Evolutionary conservation across 2,797 vertebrate genomes (phyloP).

Genomic region (Carcharodon carcharias): DNA sequence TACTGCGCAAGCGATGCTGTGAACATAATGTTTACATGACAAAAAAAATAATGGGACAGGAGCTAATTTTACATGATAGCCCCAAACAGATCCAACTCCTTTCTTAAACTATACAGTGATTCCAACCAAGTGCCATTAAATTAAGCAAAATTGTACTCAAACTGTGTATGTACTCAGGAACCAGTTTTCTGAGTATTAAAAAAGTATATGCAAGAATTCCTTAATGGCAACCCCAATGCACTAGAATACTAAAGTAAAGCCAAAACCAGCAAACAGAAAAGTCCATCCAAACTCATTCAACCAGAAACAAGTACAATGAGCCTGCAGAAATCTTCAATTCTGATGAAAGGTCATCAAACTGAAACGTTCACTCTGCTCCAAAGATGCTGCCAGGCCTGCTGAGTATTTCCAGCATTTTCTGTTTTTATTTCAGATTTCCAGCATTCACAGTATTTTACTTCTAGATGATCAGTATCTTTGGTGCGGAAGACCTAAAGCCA

Average conservation of each 20-base stretch:
- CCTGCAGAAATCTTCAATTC: not conserved
- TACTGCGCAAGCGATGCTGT: not conserved
- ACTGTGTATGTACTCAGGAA: not conserved
- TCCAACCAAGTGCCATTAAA: not conserved
- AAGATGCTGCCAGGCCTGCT: not conserved
- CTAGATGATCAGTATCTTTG: not conserved
- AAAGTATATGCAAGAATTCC: not conserved
- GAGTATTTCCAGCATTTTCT: not conserved
- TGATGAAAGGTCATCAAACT: not conserved
- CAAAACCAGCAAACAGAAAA: not conserved
- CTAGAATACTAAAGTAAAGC: not conserved
- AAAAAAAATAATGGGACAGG: not conserved
- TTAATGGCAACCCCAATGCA: not conserved
- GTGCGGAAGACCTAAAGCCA: not conserved
- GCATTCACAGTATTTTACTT: not conserved
- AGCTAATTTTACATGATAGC: not conserved
- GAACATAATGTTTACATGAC: not conserved
- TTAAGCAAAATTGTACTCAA: not conserved
- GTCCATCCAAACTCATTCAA: not conserved
- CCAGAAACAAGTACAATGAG: not conserved
- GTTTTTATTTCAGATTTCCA: not conserved
- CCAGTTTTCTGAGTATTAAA: not conserved
- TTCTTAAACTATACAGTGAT: not conserved
- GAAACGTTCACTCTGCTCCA: not conserved
- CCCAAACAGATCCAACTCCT: not conserved